Percentiles rank a stretch among this genome's conserved stretches.
These are phyloP conservation scores for Hyperoplus lanceolatus DNA, from an alignment of 2,797 vertebrate genomes.

Conservation along the genomic window DNA sequence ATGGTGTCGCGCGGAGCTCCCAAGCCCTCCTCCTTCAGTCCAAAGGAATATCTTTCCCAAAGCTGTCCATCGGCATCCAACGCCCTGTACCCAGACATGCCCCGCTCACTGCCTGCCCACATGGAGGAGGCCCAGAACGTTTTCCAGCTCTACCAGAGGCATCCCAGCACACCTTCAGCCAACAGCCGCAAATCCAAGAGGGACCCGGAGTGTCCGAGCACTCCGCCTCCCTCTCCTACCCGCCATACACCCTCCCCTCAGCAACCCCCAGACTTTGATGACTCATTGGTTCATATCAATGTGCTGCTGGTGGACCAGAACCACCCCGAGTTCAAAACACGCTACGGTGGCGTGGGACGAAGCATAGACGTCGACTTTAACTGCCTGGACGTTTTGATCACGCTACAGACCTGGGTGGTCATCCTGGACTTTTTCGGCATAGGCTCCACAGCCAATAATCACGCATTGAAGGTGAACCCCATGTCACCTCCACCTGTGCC, in stretches of 20 bases:
- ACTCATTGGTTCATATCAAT: slow-evolving; percentile 96
- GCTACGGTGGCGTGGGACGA: slow-evolving; percentile 89
- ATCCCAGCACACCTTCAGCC: slow-evolving; percentile 84
- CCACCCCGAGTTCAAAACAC: slow-evolving; percentile 93
- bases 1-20: slow-evolving; percentile 97
- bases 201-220: slow-evolving; percentile 89
- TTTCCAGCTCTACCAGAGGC: slow-evolving; percentile 97
- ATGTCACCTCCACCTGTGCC: slow-evolving; percentile 75
- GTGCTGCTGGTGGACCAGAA: slow-evolving; percentile 94
- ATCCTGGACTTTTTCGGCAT: slow-evolving; percentile 98
- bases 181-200: slow-evolving; percentile 85
- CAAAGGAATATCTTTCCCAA: slow-evolving; percentile 97
- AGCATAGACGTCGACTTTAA: slow-evolving; percentile 97
- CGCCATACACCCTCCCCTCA: slow-evolving; percentile 75
- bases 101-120: slow-evolving; percentile 95
- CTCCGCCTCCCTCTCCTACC: slow-evolving; percentile 95
- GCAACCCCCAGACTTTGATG: slow-evolving; percentile 90
- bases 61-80: slow-evolving; percentile 94
- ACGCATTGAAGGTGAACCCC: slow-evolving; percentile 87
- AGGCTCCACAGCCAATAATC: slow-evolving; percentile 97
- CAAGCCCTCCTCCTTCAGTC: slow-evolving; percentile 91
- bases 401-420: slow-evolving; percentile 98
- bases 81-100: slow-evolving; percentile 94
- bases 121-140: slow-evolving; percentile 98
- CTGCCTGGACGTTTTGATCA: slow-evolving; percentile 96